Evolutionary conservation across 2,888 invertebrate species (phyloP), one percentile per base, ranked within the genome.

Genomic region (Chrysolina oricalcia): DNA sequence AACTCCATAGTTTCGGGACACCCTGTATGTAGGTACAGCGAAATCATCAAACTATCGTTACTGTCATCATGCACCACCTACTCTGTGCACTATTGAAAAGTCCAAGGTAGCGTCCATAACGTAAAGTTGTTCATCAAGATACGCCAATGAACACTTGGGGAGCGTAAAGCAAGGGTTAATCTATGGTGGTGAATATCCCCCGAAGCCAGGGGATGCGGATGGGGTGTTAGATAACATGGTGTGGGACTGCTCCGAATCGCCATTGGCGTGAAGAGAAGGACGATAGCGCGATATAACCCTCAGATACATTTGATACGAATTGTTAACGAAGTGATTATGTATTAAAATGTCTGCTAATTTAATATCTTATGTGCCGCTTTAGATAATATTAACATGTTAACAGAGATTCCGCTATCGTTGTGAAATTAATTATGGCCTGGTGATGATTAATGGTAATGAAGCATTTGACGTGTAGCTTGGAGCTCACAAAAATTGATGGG

Each of bases 291-390:
- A 73, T 72, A 76, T 72, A 74, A 75, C 79, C 77, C 75, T 77
- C 56, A 86, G 85, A 86, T 85, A 83, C 82, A 83, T 83, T 83
- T 84, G 87, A 87, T 87, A 87, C 84, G 86, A 85, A 87, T 85
- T 86, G 87, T 86, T 87, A 87, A 87, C 86, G 86, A 86, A 81
- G 86, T 85, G 86, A 87, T 87, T 87, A 87, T 85, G 84, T 86
- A 86, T 85, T 87, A 87, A 87, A 87, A 87, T 86, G 87, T 84
- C 85, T 77, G 77, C 80, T 86, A 84, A 83, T 85, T 83, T 85
- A 83, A 82, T 83, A 79, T 78, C 76, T 79, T 76, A 75, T 75
- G 75, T 76, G 74, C 64, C 76, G 73, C 71, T 70, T 70, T 71
- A 73, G 73, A 73, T 69, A 77, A 75, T 76, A 71, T 79, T 79